A percentile compares a stretch with the other conserved stretches of the same genome.
These are phyloP conservation scores for Crax fasciolata DNA, from an alignment of 2,797 vertebrate genomes.

Conservation along the genomic window DNA sequence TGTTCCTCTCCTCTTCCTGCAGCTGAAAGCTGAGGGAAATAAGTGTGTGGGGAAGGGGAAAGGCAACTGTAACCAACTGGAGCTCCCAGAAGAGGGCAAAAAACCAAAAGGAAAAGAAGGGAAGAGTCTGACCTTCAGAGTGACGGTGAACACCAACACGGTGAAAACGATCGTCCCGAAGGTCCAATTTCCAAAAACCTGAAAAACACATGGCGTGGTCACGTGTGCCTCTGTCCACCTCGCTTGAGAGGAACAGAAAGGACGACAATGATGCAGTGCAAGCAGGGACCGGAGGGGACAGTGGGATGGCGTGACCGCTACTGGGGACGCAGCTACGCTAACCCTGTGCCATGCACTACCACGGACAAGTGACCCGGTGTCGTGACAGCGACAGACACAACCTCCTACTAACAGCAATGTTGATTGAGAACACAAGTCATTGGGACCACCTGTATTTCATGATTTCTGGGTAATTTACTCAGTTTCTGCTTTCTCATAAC, in stretches of 20 bases:
- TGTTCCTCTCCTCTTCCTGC: background rate
- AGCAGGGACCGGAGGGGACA: background rate
- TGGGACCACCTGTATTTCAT: constrained; percentile 29
- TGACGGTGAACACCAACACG: constrained; percentile 97
- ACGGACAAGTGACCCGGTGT: background rate
- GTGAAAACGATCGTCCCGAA: constrained; percentile 98
- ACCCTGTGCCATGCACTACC: constrained; percentile 63
- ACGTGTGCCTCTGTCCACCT: background rate
- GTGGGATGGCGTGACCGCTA: background rate
- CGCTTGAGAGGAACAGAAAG: background rate
- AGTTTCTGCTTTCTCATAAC: constrained; percentile 47
- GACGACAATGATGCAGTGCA: background rate
- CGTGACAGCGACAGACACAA: constrained; percentile 12
- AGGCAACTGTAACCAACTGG: background rate
- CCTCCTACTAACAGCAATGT: constrained; percentile 59
- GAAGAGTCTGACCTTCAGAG: constrained; percentile 90
- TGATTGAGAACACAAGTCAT: background rate
- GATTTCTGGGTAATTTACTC: constrained; percentile 33
- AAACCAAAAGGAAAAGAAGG: background rate
- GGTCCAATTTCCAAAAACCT: constrained; percentile 98
- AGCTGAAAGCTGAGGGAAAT: background rate
- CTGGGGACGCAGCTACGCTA: background rate
- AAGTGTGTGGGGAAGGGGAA: fast-evolving
- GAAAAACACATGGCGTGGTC: constrained; percentile 69
- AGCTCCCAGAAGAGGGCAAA: background rate